These are phyloP conservation scores for Elysia crispata DNA, from an alignment of 2,888 invertebrate species.

Conservation along the genomic window DNA sequence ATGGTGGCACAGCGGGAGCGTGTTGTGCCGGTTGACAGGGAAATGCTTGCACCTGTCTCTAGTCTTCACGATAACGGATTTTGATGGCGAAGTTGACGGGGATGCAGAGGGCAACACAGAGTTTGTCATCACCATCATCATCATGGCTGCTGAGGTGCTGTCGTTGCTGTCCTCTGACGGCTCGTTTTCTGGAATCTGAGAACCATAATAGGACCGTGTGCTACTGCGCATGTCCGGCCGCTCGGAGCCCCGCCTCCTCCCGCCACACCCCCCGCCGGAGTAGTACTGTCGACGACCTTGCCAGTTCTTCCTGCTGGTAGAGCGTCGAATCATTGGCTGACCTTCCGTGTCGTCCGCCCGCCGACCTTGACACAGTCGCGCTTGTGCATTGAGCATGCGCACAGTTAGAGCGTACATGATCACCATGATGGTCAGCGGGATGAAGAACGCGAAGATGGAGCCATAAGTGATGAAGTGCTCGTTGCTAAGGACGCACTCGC, in stretches of 20 bases:
- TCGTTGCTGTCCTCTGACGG: too few relatives aligned
- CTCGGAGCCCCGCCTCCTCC: conserved; percentile 40
- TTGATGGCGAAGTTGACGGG: neutral
- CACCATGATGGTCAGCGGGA: conserved; percentile 95
- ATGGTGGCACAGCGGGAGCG: conserved; percentile 48
- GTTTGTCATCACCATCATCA: conserved; percentile 10
- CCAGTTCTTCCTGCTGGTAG: conserved; percentile 60
- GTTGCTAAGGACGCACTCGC: conserved; percentile 79
- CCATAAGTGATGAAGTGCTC: conserved; percentile 86
- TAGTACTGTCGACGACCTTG: conserved; percentile 44
- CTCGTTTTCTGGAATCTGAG: neutral
- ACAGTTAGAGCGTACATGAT: conserved; percentile 96
- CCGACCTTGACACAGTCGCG: conserved; percentile 63
- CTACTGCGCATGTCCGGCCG: conserved; percentile 14
- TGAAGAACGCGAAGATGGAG: conserved; percentile 96
- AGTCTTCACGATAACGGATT: neutral
- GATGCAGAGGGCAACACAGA: conserved; percentile 19
- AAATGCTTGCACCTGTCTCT: conserved; percentile 20
- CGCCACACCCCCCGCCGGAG: conserved; percentile 60
- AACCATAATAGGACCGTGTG: neutral
- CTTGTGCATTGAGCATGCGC: conserved; percentile 88
- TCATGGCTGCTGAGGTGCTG: neutral
- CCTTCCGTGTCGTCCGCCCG: conserved; percentile 53
- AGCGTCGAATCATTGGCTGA: conserved; percentile 68
- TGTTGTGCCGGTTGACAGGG: conserved; percentile 48